These are phyloP conservation scores for Drosophila limbata DNA, from an alignment of 2,888 invertebrate species.

Conservation along the genomic window DNA sequence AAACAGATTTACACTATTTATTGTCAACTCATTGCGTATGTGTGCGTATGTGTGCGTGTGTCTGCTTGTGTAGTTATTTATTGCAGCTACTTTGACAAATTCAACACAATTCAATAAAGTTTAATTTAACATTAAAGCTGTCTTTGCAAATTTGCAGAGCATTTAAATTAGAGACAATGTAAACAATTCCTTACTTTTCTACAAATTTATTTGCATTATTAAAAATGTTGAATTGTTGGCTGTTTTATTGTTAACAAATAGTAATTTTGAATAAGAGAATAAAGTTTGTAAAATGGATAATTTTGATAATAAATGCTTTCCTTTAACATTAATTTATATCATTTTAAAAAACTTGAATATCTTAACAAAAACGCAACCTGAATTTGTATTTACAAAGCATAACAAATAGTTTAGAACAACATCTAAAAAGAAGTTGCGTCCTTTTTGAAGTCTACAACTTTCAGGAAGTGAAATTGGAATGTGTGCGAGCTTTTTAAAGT, in stretches of 20 bases:
- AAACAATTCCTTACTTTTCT: too few species aligned
- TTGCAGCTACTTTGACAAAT: background rate
- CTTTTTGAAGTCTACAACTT: conserved; percentile 18
- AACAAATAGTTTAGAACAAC: background rate
- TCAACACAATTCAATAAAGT: conserved; percentile 15
- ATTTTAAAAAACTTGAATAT: too few species aligned
- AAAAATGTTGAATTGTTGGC: too few species aligned
- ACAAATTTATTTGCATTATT: too few species aligned
- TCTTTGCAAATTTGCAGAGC: background rate
- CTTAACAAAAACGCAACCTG: background rate
- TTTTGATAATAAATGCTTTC: too few species aligned
- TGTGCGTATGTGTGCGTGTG: background rate
- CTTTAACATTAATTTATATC: too few species aligned
- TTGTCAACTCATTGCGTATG: conserved; percentile 25
- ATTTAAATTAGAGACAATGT: background rate
- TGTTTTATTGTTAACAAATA: too few species aligned
- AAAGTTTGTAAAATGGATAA: too few species aligned
- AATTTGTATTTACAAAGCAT: background rate
- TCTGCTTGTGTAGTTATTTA: conserved; percentile 9
- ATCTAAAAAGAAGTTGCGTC: background rate
- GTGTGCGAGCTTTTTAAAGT: conserved; percentile 39
- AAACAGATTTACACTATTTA: conserved; percentile 68
- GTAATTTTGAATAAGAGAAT: too few species aligned
- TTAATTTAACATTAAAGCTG: conserved; percentile 5
- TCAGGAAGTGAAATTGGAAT: conserved; percentile 33